A percentile compares a stretch with the other conserved stretches of the same genome.
These are phyloP conservation scores for Rhinolophus sinicus DNA, from an alignment of 2,113 vertebrate species.

Conservation along the genomic window DNA sequence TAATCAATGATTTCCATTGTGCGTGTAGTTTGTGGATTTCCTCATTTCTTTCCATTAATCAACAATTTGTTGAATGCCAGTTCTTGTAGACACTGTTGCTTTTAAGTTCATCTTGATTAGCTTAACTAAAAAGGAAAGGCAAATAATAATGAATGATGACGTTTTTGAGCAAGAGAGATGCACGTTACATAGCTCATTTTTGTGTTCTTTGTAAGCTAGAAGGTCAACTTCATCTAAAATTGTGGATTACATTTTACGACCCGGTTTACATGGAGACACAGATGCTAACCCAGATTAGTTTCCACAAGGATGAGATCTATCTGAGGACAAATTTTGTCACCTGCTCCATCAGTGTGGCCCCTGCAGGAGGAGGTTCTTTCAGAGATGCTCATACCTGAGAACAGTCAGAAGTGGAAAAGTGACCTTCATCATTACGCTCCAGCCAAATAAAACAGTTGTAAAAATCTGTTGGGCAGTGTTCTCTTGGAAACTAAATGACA, in stretches of 20 bases:
- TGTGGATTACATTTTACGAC: not conserved
- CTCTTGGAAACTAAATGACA: slow-evolving; percentile 71
- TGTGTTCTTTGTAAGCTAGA: not conserved
- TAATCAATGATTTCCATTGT: not conserved
- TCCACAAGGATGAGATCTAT: not conserved
- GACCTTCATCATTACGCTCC: slow-evolving; percentile 71
- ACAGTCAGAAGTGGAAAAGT: slow-evolving; percentile 63
- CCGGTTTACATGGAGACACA: not conserved
- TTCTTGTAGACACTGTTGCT: not conserved
- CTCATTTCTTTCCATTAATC: not conserved
- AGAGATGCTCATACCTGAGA: slow-evolving; percentile 45
- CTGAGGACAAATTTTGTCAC: not conserved
- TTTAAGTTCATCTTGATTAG: not conserved
- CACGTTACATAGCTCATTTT: not conserved
- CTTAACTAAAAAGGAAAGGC: not conserved
- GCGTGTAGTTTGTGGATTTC: not conserved
- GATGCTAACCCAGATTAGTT: not conserved
- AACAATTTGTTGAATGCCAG: not conserved
- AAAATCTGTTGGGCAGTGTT: slow-evolving; percentile 68
- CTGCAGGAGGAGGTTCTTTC: slow-evolving; percentile 43
- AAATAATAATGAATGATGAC: not conserved
- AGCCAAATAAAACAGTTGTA: slow-evolving; percentile 73
- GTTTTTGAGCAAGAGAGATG: not conserved
- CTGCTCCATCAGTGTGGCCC: not conserved
- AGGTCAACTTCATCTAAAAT: not conserved